Evolutionary conservation across 2,888 invertebrate species (phyloP), one percentile per base, ranked within the genome.

Genomic region (Epiblema foenella): DNA sequence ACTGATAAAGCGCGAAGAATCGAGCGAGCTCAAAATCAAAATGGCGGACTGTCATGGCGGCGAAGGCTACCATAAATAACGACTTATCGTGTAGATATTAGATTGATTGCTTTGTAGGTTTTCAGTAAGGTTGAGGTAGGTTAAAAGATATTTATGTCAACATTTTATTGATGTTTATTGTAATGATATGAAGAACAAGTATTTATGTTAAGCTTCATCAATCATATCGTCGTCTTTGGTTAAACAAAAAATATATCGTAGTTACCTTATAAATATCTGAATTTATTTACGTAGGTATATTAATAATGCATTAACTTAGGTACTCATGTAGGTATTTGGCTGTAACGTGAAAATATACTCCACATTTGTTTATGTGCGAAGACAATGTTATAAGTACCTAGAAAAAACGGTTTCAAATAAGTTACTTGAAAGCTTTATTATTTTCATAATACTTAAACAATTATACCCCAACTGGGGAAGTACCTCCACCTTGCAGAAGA

Each of bases 51-150:
- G 71, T 75, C 73, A 78, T 77, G 75, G 77, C 77, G 76, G 60
- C 73, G 77, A 81, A 80, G 79, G 79, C 74, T 81, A 80, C 79
- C 81, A 79, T 76, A 78, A 79, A 83, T 82, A 82, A 82, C 78
- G 82, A 79, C 80, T 75, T 77, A 73, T 76, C 75, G 77, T 52
- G 42, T 64, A 46, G 52, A 51, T 64, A 64, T 69, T 51, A 52
- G 46, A 58, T 42, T 65, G 52, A 65, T 69, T 59, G 64, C 64
- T 46, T 58, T 64, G 9, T 46, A 51, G 1, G 24, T 29, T 62
- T 62, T 29, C 46, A 62, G 62, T 49, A 59, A 37, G 59, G 33
- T 42, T 54, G 60, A 68, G 52, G 63, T 52, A 33, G 49, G 62
- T 62, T 17, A 69, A 64, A 67, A 75, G 68, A 77, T 77, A 77